Evolutionary conservation across 2,797 vertebrate species (phyloP).

Genomic region (Darevskia nairensis): DNA sequence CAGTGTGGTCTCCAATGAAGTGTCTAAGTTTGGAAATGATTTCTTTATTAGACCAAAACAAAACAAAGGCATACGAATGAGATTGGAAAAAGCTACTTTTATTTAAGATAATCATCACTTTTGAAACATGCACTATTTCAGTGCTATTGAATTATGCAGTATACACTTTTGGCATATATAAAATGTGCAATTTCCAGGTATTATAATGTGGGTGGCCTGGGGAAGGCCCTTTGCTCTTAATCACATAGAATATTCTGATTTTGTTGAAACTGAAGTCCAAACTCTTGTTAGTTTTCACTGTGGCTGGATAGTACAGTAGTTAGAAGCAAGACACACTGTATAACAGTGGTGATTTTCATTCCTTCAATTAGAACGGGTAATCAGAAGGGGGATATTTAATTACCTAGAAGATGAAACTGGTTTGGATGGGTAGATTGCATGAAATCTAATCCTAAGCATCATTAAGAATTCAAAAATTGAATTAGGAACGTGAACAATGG

Average conservation of each 20-base stretch:
- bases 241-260: background rate
- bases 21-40: constrained; percentile 64
- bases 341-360: background rate
- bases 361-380: constrained; percentile 18
- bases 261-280: background rate
- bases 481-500: constrained; percentile 25
- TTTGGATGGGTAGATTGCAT: constrained; percentile 37
- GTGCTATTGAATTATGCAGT: too few species aligned
- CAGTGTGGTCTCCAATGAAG: constrained; percentile 47
- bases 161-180: too few species aligned
- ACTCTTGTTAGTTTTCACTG: background rate
- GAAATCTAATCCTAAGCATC: constrained; percentile 39
- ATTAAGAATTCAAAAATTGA: constrained; percentile 42
- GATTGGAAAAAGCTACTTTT: constrained; percentile 26
- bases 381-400: constrained; percentile 49
- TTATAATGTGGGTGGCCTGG: background rate
- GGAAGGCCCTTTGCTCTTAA: background rate
- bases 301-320: background rate
- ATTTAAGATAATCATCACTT: constrained; percentile 24
- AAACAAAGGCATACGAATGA: constrained; percentile 23
- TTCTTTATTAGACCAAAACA: constrained; percentile 44
- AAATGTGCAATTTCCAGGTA: background rate
- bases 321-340: background rate
- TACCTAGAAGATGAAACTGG: constrained; percentile 35
- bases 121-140: background rate